These are phyloP conservation scores for Tamias sibiricus DNA, from an alignment of 2,113 vertebrate species.

Conservation along the genomic window DNA sequence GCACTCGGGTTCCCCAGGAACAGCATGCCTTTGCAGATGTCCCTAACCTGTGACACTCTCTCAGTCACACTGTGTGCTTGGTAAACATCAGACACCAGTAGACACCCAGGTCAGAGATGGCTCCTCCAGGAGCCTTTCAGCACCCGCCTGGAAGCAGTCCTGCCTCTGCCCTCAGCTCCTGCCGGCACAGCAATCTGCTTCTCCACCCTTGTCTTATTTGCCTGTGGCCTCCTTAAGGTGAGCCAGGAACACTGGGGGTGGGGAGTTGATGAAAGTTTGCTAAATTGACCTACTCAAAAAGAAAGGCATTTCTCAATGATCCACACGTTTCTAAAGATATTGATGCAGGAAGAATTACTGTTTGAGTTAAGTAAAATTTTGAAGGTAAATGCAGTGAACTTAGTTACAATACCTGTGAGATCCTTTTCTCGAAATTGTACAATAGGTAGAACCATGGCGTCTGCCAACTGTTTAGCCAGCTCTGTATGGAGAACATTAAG, in stretches of 20 bases:
- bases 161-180: not conserved
- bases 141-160: not conserved
- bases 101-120: not conserved
- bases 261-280: not conserved
- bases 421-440: slow-evolving; percentile 98
- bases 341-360: not conserved
- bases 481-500: slow-evolving; percentile 95
- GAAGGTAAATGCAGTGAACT: not conserved
- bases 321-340: not conserved
- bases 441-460: slow-evolving; percentile 97
- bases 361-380: not conserved
- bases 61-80: not conserved
- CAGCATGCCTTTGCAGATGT: not conserved
- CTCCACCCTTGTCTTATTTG: not conserved
- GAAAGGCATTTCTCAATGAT: not conserved
- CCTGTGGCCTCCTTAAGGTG: not conserved
- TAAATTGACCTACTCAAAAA: not conserved
- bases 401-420: slow-evolving; percentile 92
- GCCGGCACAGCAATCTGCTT: not conserved
- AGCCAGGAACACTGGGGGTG: not conserved
- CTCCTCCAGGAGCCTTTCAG: not conserved
- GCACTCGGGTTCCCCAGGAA: not conserved
- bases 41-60: not conserved
- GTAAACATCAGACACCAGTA: not conserved
- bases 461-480: slow-evolving; percentile 95